Evolutionary conservation across 2,888 invertebrate genomes (phyloP).

Genomic region (Platycheirus rosarum): DNA sequence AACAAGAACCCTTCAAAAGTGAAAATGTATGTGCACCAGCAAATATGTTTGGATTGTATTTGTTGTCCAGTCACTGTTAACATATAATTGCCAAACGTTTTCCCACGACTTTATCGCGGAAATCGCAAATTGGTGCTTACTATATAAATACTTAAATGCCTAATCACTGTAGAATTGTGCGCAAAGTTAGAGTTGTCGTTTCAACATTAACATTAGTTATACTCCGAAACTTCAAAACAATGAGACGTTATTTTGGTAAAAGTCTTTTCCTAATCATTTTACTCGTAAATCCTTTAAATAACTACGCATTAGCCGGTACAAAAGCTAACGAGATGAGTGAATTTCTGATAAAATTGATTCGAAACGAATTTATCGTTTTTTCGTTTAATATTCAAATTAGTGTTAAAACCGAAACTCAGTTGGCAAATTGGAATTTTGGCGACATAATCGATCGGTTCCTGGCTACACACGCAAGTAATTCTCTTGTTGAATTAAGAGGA

Average conservation of each 20-base stretch:
- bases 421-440: constrained; percentile 5
- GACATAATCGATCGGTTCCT: not conserved
- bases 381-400: constrained; percentile 10
- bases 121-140: not conserved
- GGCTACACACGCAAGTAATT: not conserved
- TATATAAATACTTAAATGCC: constrained; percentile 7
- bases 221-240: not conserved
- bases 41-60: no score
- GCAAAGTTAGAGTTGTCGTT: not conserved
- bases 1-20: no score
- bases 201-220: not conserved
- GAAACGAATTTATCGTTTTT: not conserved
- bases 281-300: not conserved
- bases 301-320: not conserved
- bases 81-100: not conserved
- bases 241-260: not conserved
- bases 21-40: no score
- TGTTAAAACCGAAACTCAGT: constrained; percentile 1
- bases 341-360: not conserved
- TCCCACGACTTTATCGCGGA: not conserved
- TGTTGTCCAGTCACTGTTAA: not conserved
- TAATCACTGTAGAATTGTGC: not conserved
- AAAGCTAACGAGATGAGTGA: not conserved
- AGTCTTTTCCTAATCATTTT: not conserved
- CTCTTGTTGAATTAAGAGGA: not conserved